A percentile compares a stretch with the other conserved stretches of the same genome.
Conservation (phyloP, 2,888 invertebrate species). For the Sicus ferrugineus region DNA sequence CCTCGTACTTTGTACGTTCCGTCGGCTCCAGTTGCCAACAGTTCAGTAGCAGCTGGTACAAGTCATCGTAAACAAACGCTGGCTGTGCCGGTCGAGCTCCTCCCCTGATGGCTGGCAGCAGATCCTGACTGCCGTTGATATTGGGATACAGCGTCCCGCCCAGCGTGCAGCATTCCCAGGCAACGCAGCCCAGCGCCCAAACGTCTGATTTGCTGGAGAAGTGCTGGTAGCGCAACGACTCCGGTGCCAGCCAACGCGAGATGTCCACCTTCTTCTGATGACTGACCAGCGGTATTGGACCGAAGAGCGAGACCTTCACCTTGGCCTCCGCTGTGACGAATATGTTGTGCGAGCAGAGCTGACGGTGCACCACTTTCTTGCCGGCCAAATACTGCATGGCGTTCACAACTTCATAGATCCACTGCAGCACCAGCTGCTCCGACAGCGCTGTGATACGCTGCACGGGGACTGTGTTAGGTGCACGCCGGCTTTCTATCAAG, state of each 20-base stretch:
- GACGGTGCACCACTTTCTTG: conserved; percentile 76
- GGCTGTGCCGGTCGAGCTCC: conserved; percentile 79
- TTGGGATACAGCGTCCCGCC: conserved; percentile 82
- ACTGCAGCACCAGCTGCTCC: conserved; percentile 72
- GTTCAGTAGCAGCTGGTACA: conserved; percentile 82
- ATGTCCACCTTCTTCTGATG: conserved; percentile 74
- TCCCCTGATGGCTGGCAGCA: conserved; percentile 73
- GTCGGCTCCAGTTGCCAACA: conserved; percentile 86
- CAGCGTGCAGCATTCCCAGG: conserved; percentile 84
- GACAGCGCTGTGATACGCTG: conserved; percentile 69
- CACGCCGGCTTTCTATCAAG: conserved; percentile 70
- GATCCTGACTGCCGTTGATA: conserved; percentile 72
- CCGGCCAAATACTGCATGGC: conserved; percentile 77
- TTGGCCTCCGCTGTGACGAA: conserved; percentile 71
- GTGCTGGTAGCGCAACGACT: conserved; percentile 75
- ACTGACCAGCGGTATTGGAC: conserved; percentile 73
- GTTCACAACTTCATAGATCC: conserved; percentile 73
- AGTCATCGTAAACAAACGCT: conserved; percentile 76
- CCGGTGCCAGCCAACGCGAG: conserved; percentile 81
- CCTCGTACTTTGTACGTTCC: conserved; percentile 77
- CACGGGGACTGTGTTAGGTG: conserved; percentile 48
- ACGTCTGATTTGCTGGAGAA: conserved; percentile 78
- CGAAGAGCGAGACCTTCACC: conserved; percentile 80
- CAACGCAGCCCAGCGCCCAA: conserved; percentile 83
- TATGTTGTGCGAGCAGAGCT: conserved; percentile 77